Base-by-base conservation (phyloP, 2,888 invertebrate species). In the Oscheius sp. region DNA sequence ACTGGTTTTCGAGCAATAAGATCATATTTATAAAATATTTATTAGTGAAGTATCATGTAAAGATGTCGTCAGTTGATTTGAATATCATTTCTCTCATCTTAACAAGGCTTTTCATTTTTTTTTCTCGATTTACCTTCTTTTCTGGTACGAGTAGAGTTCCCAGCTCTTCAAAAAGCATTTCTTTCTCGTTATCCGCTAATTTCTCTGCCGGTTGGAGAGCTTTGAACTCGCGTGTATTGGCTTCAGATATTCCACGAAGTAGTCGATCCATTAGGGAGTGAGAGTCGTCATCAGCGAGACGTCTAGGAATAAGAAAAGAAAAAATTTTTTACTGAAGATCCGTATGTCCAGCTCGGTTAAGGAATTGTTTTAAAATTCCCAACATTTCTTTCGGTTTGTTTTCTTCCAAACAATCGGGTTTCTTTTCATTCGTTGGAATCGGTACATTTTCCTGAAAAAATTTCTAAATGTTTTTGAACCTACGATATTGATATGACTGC, bases 171-270 rank as follows among this genome's bases (percentile, higher is more conserved):
- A 59, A 59, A 14, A 59, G 28, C 59, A 59, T 6, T 20, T 59
- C 44, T 26, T 41, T 22, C 24, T 59, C 44, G 8, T 41, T 30
- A 2, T n/a, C 26, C 26, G 44, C 2, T 8, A 20, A n/a, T 26
- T 59, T 28, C 0, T 59, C 41, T 4, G 24, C 28, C 9, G 59
- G 26, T 30, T 24, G 44, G 28, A 44, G 26, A 8, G 36, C 63
- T 26, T 24, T 30, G 41, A 65, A 65, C 30, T 65, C 65, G 26
- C 65, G 51, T 20, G 36, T 22, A 20, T 65, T 65, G 44, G 65
- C 65, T 20, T 54, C 45, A 12, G 51, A 38, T 28, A 65, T 54
- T 2, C 44, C 65, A 6, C 17, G 22, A 8, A 47, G 45, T 12
- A 65, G 45, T 8, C 65, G 65, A n/a, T 65, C 65, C 12, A 41